Base-by-base conservation (phyloP, 2,888 invertebrate species). In the Lypha dubia region DNA sequence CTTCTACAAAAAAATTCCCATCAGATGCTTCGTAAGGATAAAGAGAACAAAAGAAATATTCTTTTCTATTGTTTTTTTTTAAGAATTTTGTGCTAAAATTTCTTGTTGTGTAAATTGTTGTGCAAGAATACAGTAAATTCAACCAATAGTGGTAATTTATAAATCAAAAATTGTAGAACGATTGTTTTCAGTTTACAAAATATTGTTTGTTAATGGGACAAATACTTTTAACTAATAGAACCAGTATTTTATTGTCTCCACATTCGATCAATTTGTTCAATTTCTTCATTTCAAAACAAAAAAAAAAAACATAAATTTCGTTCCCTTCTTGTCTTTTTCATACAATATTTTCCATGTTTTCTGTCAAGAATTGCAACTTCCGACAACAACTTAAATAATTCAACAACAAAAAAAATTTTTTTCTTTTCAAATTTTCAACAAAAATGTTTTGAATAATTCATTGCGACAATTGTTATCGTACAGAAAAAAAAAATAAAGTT, bases 401-500 rank as follows among this genome's bases (percentile, higher is more conserved):
- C 20, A 22, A 7, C 13, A 46, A 15, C 44, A 20, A 13, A 63
- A 53, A 51, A 5, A 35, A 35, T 44, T 15, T 44, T 44, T 15
- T 49, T 13, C 24, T 6, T 32, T 3, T 22, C 20, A 68, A 20
- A 32, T 58, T 63, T 75, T 28, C 41, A 20, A 32, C 63, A 44
- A 24, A 65, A 56, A 53, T n/a, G 9, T 67, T 51, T 46, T 75
- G 53, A 65, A 75, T 75, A 65, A 75, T 75, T 75, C 65, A 65
- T 75, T 35, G 60, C 35, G 65, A 67, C 75, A 75, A 65, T 56
- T 65, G 56, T 75, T 75, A 44, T 56, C 22, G 22, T 56, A 56
- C 46, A 38, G 13, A 38, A 38, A 2, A 68, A 17, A 51, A 28
- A 35, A 35, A 8, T 1, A 28, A 58, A 24, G 17, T 71, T 44